A percentile compares a stretch with the other conserved stretches of the same genome.
Conservation (phyloP, 2,113 vertebrate species). For the Amphilophus citrinellus region DNA sequence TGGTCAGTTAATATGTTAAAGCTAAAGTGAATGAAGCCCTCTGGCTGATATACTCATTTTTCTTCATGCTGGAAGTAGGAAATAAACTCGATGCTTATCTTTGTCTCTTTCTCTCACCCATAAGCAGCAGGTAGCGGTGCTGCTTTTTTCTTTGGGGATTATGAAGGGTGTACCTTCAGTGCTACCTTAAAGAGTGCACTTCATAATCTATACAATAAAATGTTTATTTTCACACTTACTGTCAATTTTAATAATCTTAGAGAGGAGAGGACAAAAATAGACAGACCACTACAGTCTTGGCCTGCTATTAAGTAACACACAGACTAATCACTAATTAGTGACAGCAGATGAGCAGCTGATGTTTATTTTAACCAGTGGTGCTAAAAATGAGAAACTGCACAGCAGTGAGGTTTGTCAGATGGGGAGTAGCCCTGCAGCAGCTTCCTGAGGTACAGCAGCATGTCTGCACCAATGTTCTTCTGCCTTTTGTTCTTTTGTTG, state of each 20-base stretch:
- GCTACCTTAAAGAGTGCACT: neutral
- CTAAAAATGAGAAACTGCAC: neutral
- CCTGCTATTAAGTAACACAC: neutral
- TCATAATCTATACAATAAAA: neutral
- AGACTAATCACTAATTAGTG: conserved; percentile 4
- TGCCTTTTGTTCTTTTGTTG: conserved; percentile 3
- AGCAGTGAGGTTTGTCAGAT: neutral
- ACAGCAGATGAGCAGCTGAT: neutral
- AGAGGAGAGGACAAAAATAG: neutral
- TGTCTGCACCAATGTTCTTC: neutral
- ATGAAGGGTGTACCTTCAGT: neutral
- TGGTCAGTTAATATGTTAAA: neutral
- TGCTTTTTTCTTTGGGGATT: neutral
- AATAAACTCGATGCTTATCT: neutral
- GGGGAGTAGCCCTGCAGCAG: neutral
- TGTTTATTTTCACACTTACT: neutral
- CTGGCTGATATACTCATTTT: neutral
- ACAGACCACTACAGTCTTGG: neutral
- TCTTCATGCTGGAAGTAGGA: neutral
- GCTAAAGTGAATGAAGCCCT: neutral
- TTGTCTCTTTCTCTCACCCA: too few relatives aligned
- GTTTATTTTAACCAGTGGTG: neutral
- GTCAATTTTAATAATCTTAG: neutral
- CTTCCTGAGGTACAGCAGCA: neutral
- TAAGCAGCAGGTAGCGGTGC: neutral